Conservation (phyloP, 2,113 vertebrate genomes). For the Ophiodon elongatus region DNA sequence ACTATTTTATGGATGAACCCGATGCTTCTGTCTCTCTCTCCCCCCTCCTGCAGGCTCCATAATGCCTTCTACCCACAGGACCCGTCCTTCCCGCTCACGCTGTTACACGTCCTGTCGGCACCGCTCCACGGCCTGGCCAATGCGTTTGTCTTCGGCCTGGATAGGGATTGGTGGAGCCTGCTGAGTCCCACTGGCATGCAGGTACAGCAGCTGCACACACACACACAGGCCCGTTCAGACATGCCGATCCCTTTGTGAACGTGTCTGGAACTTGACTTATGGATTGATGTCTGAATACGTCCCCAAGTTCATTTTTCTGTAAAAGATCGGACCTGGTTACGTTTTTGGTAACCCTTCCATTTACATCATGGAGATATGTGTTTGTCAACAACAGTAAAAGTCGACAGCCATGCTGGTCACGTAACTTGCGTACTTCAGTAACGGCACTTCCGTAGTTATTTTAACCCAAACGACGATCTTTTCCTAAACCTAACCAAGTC, state of each 20-base stretch:
- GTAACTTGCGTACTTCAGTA: no score
- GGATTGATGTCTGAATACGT: background rate
- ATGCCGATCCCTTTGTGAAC: background rate
- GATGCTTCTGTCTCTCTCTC: constrained; percentile 32
- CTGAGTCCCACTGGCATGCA: constrained; percentile 81
- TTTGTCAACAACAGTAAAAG: background rate
- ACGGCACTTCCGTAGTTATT: no score
- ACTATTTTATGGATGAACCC: constrained; percentile 56
- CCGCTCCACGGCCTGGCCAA: constrained; percentile 87
- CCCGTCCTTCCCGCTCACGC: constrained; percentile 82
- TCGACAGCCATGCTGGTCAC: no score
- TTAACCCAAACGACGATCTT: no score
- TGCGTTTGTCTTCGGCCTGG: constrained; percentile 84
- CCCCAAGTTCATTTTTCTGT: background rate
- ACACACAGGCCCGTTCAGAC: background rate
- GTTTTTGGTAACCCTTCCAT: background rate
- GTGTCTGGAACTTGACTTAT: background rate
- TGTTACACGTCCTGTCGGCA: constrained; percentile 84
- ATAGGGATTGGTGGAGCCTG: constrained; percentile 83
- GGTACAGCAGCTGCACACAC: constrained; percentile 64
- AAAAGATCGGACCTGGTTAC: background rate
- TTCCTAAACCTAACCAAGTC: no score
- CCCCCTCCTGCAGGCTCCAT: constrained; percentile 78
- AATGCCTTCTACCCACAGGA: constrained; percentile 82
- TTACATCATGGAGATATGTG: background rate